Evolutionary conservation across 2,888 invertebrate species (phyloP), one percentile per base, ranked within the genome.

Genomic region (Laspeyria flexula): DNA sequence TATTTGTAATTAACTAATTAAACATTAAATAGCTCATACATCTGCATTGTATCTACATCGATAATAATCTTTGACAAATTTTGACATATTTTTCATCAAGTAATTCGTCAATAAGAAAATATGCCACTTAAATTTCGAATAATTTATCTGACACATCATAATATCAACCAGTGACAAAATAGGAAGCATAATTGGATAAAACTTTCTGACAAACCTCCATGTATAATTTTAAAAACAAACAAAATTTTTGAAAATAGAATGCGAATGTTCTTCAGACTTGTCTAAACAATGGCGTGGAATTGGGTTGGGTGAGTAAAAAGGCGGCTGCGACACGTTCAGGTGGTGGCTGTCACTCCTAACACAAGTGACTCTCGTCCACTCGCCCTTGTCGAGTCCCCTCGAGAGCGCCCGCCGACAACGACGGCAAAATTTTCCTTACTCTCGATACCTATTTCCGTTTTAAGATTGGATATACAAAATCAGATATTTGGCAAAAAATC

Each of bases 261-360:
- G 42, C 56, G 30, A 59, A 55, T 55, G 56, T 44, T 56, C 58
- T 62, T 52, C 58, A 55, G 64, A 51, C 65, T 58, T 68, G 60
- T 55, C 63, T 46, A 67, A 83, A 83, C 85, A 84, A 84, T 79
- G 71, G 77, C 78, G 67, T 70, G 71, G 69, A 77, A 71, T 71
- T 75, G 61, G 71, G 71, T 73, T 73, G 67, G 65, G 71, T 60
- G 52, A 50, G 43, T 77, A 78, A 80, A 83, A 83, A 73, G 71
- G 60, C 72, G 55, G 65, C 67, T 58, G 73, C 43, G 77, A 80
- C 79, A 81, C 77, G 79, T 78, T 79, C 85, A 84, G 80, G 82
- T 83, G 77, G 79, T 49, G 65, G 70, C n/a, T n/a, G n/a, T n/a
- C n/a, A n/a, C 62, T 66, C 61, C 62, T 65, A 55, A 63, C 62